Evolutionary conservation across 2,888 invertebrate species (phyloP), one percentile per base, ranked within the genome.

Genomic region (Caenorhabditis sinica): DNA sequence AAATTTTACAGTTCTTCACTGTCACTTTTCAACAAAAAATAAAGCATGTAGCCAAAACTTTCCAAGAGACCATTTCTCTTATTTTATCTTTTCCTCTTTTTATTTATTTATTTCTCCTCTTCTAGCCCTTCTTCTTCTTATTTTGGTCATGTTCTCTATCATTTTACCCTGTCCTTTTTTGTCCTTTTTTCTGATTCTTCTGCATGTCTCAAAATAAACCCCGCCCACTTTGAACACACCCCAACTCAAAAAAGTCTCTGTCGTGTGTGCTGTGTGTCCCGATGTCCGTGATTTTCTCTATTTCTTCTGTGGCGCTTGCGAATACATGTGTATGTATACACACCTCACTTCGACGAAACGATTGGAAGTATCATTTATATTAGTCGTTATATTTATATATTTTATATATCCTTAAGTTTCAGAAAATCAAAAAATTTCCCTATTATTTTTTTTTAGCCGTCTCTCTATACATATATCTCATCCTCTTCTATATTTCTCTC

Each of bases 271-370:
- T 33, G 69, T 77, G 77, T 69, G 28, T 66, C 45, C 40, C 9
- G 28, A 60, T 68, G 61, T 69, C 77, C 51, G 61, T 69, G 77
- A 75, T 56, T 56, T 15, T 40, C 43, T 56, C 20, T 40, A 40
- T 40, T 40, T 53, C 69, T 56, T 69, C 66, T 72, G 72, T 80
- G 80, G 80, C 80, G 80, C 80, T 80, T 80, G 80, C 80, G 80
- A 65, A 79, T 58, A 17, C 36, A n/a, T n/a, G n/a, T n/a, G n/a
- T n/a, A 68, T 66, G 30, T 66, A 63, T 43, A 25, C 63, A 63
- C n/a, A n/a, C n/a, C n/a, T n/a, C n/a, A 11, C 8, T 65, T 30
- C n/a, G 8, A 49, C 25, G 23, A 4, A 49, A n/a, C 30, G 49
- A 49, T n/a, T 11, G 25, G n/a, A 17, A 40, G 40, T 40, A 40